Evolutionary conservation across 2,888 invertebrate genomes (phyloP).

Genomic region (Ormia ochracea): DNA sequence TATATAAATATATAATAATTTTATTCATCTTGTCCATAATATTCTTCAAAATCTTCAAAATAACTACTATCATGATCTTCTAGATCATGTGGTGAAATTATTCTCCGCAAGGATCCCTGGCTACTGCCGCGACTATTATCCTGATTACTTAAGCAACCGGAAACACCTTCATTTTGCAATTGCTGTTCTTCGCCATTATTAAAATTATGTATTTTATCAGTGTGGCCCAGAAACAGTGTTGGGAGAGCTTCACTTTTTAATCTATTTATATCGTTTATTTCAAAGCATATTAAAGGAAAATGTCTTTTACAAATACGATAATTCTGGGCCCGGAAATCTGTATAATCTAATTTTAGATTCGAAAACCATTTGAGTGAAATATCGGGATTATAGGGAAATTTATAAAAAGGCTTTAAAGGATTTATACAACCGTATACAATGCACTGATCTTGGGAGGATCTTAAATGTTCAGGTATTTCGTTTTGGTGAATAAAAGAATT

Average conservation of each 20-base stretch:
- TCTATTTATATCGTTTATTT: slow-evolving; percentile 32
- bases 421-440: slow-evolving; percentile 57
- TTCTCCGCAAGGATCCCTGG: slow-evolving; percentile 35
- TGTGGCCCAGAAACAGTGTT: slow-evolving; percentile 69
- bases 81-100: slow-evolving; percentile 52
- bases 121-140: slow-evolving; percentile 59
- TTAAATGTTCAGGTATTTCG: slow-evolving; percentile 45
- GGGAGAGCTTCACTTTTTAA: slow-evolving; percentile 69
- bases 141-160: background rate
- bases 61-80: slow-evolving; percentile 61
- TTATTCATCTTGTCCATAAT: slow-evolving; percentile 54
- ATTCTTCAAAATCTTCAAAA: slow-evolving; percentile 59
- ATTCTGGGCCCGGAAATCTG: slow-evolving; percentile 54
- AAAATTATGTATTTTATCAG: slow-evolving; percentile 65
- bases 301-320: slow-evolving; percentile 69
- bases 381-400: slow-evolving; percentile 68
- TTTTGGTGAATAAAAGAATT: slow-evolving; percentile 54
- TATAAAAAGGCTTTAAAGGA: slow-evolving; percentile 42
- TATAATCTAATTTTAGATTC: slow-evolving; percentile 65
- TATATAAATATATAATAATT: background rate
- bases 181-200: slow-evolving; percentile 38
- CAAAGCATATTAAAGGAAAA: slow-evolving; percentile 67
- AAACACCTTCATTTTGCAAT: slow-evolving; percentile 12
- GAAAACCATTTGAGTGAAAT: slow-evolving; percentile 70
- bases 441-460: slow-evolving; percentile 36